Evolutionary conservation across 2,797 vertebrate genomes (phyloP).

Genomic region (Gallinago stenura): DNA sequence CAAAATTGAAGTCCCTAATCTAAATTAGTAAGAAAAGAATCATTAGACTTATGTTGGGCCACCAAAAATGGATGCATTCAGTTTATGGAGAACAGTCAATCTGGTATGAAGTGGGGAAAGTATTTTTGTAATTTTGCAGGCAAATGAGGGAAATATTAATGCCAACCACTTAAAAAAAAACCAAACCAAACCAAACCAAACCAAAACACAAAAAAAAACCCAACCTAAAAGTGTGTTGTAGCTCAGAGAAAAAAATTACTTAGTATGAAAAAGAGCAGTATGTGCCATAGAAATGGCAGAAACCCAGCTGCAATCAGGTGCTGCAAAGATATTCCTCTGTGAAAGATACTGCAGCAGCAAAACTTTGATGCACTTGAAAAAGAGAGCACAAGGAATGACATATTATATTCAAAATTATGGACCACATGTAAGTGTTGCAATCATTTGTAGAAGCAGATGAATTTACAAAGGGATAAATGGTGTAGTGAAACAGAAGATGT

Average conservation of each 20-base stretch:
- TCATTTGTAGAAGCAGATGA: background rate
- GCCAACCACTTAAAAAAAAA: background rate
- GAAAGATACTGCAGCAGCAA: background rate
- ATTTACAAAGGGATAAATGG: background rate
- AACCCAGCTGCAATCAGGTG: background rate
- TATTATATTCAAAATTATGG: background rate
- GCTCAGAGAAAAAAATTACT: background rate
- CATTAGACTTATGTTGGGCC: background rate
- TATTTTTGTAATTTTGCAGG: background rate
- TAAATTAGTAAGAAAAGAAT: background rate
- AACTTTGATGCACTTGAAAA: background rate
- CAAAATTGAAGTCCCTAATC: background rate
- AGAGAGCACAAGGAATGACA: background rate
- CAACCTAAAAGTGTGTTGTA: background rate
- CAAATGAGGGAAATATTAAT: background rate
- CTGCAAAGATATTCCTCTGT: background rate
- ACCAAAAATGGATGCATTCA: background rate
- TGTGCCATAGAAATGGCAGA: background rate
- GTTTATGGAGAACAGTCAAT: background rate
- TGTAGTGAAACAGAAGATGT: background rate
- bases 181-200: too few species aligned
- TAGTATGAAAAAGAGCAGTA: background rate
- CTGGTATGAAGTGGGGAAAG: background rate
- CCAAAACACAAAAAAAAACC: too few species aligned
- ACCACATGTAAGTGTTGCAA: background rate